Evolutionary conservation across 2,797 vertebrate genomes (phyloP), one percentile per base, ranked within the genome.

Genomic region (Mormyrus hasselquistii): DNA sequence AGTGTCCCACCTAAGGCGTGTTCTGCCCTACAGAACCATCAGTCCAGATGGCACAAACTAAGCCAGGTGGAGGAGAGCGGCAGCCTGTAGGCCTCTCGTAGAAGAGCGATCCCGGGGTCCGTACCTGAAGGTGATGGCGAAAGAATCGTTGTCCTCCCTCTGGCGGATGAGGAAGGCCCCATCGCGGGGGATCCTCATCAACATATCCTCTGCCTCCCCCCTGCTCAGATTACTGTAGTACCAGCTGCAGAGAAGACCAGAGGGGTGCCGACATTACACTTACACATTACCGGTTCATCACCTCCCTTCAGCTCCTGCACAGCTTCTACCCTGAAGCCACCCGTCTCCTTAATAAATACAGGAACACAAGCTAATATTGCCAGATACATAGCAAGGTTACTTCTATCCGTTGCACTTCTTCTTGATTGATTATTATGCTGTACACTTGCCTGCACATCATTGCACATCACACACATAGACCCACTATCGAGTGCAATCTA

Each of bases 91-190:
- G 2, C 69, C 73, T n/a, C 16, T 53, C 5, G 29, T 6, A 10
- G 49, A 38, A 89, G 57, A 47, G 4, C 10, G n/a, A 79, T 34
- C 2, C 12, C 0, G 59, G 47, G 19, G 22, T 38, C 16, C 1
- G 89, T 62, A 99, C 98, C 98, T 98, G 95, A 99, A 99, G 19
- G 98, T 99, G 95, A 99, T 98, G 92, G 98, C 99, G 2, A 96
- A 99, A 0, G 98, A 97, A 90, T 98, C 95, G 0, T 90, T 89
- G 2, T 97, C 96, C 29, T 99, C 98, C 92, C 98, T 96, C 93
- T 96, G 96, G 59, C 99, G 96, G 92, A 99, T 97, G 83, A 99
- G 96, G 93, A 99, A 99, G 19, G 99, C 98, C 91, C 99, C 98
- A 0, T 99, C 99, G 65, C 98, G 96, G 88, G 99, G 98, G 57